These are phyloP conservation scores for Pararge aegeria DNA, from an alignment of 1,140 invertebrate species.

Conservation along the genomic window DNA sequence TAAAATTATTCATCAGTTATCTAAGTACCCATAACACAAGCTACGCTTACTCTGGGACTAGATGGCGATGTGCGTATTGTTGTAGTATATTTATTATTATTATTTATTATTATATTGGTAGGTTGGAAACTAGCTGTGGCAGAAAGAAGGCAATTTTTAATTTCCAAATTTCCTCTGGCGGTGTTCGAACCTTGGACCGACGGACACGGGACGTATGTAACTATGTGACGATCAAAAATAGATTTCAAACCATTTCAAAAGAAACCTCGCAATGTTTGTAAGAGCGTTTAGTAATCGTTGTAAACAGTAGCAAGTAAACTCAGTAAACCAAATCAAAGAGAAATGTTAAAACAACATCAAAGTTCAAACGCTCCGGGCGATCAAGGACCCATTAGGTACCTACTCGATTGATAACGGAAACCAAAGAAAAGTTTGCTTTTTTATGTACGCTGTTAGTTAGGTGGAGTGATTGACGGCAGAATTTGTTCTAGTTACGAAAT, in stretches of 20 bases:
- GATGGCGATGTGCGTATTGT: too few species aligned
- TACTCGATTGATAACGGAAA: slow-evolving; percentile 16
- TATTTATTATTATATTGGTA: too few species aligned
- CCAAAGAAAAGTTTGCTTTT: background rate
- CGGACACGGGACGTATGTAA: too few species aligned
- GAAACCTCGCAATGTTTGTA: background rate
- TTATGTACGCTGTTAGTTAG: background rate
- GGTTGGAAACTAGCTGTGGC: too few species aligned
- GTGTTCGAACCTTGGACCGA: too few species aligned
- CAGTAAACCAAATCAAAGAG: slow-evolving; percentile 20
- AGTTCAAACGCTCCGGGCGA: background rate
- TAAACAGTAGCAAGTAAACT: slow-evolving; percentile 21
- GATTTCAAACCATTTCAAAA: background rate
- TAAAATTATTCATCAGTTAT: too few species aligned
- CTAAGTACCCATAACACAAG: too few species aligned
- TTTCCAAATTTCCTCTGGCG: too few species aligned
- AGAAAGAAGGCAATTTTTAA: too few species aligned
- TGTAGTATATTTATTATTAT: too few species aligned
- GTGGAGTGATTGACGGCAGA: background rate
- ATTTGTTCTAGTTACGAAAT: background rate
- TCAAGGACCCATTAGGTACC: slow-evolving; percentile 8
- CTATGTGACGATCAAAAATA: background rate
- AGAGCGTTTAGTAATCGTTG: background rate
- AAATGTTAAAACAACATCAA: slow-evolving; percentile 24
- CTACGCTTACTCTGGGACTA: too few species aligned